These are phyloP conservation scores for Protonibea diacanthus DNA, from an alignment of 2,797 vertebrate genomes.

Conservation along the genomic window DNA sequence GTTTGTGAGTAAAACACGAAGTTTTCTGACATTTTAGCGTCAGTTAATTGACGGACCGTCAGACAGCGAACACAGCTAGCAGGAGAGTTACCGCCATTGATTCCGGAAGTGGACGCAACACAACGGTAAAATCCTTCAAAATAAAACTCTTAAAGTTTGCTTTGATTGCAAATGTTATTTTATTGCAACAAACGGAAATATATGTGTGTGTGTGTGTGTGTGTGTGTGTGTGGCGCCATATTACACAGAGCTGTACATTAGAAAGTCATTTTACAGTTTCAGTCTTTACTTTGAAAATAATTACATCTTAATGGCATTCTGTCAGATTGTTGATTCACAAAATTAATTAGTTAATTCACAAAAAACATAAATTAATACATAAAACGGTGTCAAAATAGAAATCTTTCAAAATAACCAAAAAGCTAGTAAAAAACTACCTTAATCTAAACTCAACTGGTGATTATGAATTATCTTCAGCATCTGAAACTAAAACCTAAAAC, in stretches of 20 bases:
- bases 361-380: constrained; percentile 30
- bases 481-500: not conserved
- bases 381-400: not conserved
- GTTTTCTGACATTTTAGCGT: constrained; percentile 44
- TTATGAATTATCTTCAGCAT: not conserved
- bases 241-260: constrained; percentile 1
- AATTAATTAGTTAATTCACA: no score
- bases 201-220: not conserved
- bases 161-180: constrained; percentile 34
- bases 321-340: not conserved
- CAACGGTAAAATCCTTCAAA: constrained; percentile 48
- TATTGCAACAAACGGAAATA: constrained; percentile 13
- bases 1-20: constrained; percentile 53
- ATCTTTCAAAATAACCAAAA: not conserved
- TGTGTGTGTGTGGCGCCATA: not conserved
- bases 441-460: constrained; percentile 3
- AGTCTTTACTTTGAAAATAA: constrained; percentile 32
- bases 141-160: constrained; percentile 41
- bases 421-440: not conserved
- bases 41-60: accelerated
- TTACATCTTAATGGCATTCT: constrained; percentile 1
- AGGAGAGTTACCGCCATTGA: not conserved
- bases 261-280: not conserved
- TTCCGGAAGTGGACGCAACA: constrained; percentile 39
- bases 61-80: accelerated